Conservation (phyloP, 2,888 invertebrate genomes). For the Venusia cambrica region DNA sequence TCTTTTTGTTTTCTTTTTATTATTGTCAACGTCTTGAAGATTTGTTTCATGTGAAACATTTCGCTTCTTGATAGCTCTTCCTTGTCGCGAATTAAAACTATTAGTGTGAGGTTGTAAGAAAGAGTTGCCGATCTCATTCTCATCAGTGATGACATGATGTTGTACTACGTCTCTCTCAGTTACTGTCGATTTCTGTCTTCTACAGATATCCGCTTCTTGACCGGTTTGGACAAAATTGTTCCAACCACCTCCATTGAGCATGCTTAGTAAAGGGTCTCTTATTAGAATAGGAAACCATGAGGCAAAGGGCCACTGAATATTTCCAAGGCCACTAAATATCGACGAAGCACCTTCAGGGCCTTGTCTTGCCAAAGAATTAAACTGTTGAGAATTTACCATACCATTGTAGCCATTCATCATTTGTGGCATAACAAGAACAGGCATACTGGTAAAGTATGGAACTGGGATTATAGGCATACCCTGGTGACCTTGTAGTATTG, state of each 20-base stretch:
- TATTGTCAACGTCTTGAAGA: constrained; percentile 41
- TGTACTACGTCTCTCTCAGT: constrained; percentile 15
- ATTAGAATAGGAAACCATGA: constrained; percentile 79
- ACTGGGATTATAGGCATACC: constrained; percentile 32
- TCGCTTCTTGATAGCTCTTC: constrained; percentile 57
- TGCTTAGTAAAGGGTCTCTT: constrained; percentile 78
- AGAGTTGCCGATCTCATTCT: constrained; percentile 8
- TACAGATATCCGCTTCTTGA: constrained; percentile 77
- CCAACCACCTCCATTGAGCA: constrained; percentile 73
- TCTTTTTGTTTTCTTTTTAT: constrained; percentile 45
- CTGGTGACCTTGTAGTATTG: constrained; percentile 30
- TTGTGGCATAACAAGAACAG: constrained; percentile 53
- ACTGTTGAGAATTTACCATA: constrained; percentile 37
- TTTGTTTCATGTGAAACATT: constrained; percentile 42
- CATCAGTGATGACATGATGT: constrained; percentile 16
- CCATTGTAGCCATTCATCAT: constrained; percentile 36
- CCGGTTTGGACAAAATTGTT: constrained; percentile 81
- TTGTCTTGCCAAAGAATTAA: constrained; percentile 41
- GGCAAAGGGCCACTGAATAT: constrained; percentile 69
- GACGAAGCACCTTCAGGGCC: constrained; percentile 40
- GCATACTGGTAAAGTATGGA: constrained; percentile 56
- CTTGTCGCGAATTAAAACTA: constrained; percentile 41
- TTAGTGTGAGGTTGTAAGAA: constrained; percentile 23
- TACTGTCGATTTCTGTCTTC: constrained; percentile 51
- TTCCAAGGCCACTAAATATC: constrained; percentile 23